Percentiles rank a stretch among this genome's conserved stretches.
phyloP scores from a whole-genome alignment of 2,888 invertebrate genomes.

The Argyresthia albistria region DNA sequence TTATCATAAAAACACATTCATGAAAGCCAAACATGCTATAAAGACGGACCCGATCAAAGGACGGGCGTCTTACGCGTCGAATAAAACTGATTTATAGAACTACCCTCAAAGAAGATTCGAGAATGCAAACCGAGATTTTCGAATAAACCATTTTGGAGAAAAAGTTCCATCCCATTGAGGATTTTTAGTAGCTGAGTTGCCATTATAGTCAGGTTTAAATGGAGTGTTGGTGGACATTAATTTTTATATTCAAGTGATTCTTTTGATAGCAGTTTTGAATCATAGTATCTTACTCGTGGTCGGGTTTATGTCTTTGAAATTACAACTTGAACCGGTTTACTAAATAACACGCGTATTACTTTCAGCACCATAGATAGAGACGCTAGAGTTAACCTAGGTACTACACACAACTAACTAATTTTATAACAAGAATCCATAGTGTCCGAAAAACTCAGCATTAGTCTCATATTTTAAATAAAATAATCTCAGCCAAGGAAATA shows the following conservation, averaged over 20 bases:
- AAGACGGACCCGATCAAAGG: conserved; percentile 64
- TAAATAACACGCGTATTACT: too few species aligned
- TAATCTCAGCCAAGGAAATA: too few species aligned
- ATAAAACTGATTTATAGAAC: conserved; percentile 61
- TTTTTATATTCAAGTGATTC: conserved; percentile 43
- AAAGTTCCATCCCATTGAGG: conserved; percentile 68
- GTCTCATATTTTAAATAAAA: too few species aligned
- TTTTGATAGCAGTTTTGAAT: conserved; percentile 3
- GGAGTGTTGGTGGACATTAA: conserved; percentile 54
- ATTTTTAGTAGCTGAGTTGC: conserved; percentile 8
- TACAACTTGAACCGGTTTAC: too few species aligned
- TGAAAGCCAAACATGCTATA: conserved; percentile 63
- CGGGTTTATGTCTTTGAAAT: too few species aligned
- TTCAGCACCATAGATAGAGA: too few species aligned
- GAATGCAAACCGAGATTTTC: conserved; percentile 67
- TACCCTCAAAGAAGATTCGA: conserved; percentile 48
- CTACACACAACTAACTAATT: too few species aligned
- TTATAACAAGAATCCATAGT: too few species aligned
- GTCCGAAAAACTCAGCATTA: too few species aligned
- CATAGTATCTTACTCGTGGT: too few species aligned
- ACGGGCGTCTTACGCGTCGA: conserved; percentile 52
- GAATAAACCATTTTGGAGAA: conserved; percentile 67
- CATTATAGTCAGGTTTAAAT: conserved; percentile 26
- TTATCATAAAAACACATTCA: conserved; percentile 42
- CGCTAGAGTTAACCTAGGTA: too few species aligned